Base-by-base conservation (phyloP, 2,797 vertebrate genomes). In the Poliocrania exsul region DNA sequence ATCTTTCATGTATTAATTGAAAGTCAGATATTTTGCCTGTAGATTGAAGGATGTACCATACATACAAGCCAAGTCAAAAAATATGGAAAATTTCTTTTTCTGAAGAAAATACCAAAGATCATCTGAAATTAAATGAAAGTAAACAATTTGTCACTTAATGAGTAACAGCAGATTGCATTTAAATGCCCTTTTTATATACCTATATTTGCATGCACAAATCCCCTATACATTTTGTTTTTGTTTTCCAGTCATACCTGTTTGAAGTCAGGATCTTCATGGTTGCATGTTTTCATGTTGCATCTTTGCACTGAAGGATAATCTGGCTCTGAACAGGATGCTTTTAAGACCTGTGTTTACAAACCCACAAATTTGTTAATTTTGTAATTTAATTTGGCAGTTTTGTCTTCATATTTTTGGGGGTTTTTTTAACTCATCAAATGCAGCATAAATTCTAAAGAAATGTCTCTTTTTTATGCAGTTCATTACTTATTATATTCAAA, bases 291-390 rank as follows among this genome's bases (percentile, higher is more conserved):
- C 54, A 4, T 12, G 23, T 19, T 50, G 42, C 33, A 17, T 37
- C 29, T 62, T 50, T 7, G 28, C 81, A 35, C 4, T 19, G 38
- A 62, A 79, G 58, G 6, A 69, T 46, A 46, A 82, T 81, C 65
- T 58, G 78, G 26, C 28, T 91, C 57, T 17, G 93, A 91, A 77
- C 79, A 81, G 47, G 80, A 46, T 72, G 85, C 17, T 89, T 96
- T 95, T 84, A 97, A 42, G 38, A 97, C 94, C 96, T 97, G 83
- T 67, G 29, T 92, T 94, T 81, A 73, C 29, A 92, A 88, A 3
- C 54, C 86, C 8, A 3, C 2, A 77, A 26, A 85, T 77, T 33
- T 50, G 20, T 89, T 57, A 74, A 64, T 26, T 83, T 64, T 46
- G 1, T 29, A 26, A 57, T 64, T 70, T 57, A 11, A 50, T 51